These are phyloP conservation scores for Dasypus novemcinctus DNA, from an alignment of 2,113 vertebrate genomes.

Conservation along the genomic window DNA sequence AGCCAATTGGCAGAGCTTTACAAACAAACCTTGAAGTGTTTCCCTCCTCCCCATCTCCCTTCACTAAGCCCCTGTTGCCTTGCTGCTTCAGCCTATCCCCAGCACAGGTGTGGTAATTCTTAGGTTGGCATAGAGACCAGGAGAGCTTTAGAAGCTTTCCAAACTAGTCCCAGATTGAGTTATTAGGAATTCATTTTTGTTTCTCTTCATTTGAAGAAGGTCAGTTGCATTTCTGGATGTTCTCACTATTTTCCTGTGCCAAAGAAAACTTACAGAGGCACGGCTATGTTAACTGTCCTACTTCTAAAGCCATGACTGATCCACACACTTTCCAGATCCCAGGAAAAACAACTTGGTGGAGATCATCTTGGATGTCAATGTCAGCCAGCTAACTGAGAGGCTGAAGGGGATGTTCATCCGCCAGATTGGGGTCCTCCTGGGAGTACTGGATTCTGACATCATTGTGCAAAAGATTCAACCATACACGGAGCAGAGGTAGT, in stretches of 20 bases:
- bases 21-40: background rate
- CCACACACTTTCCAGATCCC: slow-evolving; percentile 83
- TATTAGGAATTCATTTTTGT: background rate
- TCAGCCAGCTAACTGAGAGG: slow-evolving; percentile 93
- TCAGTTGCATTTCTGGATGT: background rate
- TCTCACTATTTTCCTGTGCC: background rate
- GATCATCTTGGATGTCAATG: slow-evolving; percentile 93
- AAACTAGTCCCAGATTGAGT: background rate
- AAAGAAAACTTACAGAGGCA: background rate
- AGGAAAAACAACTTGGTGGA: slow-evolving; percentile 95
- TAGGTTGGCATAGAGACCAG: background rate
- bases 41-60: background rate
- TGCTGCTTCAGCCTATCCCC: background rate
- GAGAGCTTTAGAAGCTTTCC: background rate
- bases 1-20: background rate
- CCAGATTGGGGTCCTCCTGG: slow-evolving; percentile 95
- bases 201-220: background rate
- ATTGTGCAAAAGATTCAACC: slow-evolving; percentile 93
- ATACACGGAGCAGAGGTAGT: slow-evolving; percentile 95
- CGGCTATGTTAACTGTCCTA: slow-evolving; percentile 5
- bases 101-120: background rate
- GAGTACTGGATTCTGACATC: slow-evolving; percentile 96
- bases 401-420: slow-evolving; percentile 98
- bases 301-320: slow-evolving; percentile 57
- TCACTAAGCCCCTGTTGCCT: background rate